Conservation (phyloP, 2,888 invertebrate genomes). For the Suillia variegata region DNA sequence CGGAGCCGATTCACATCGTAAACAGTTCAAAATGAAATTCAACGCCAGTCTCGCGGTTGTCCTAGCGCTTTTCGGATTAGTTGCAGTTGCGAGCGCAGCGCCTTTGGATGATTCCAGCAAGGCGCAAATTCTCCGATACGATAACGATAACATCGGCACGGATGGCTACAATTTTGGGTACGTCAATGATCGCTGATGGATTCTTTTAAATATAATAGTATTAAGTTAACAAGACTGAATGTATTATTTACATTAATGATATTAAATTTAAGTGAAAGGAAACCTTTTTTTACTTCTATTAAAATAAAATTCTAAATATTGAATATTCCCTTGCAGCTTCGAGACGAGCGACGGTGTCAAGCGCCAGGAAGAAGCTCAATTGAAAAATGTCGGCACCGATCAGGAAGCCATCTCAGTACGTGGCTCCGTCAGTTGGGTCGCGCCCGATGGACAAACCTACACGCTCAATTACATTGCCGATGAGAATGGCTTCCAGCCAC, state of each 20-base stretch:
- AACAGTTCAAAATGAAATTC: constrained; percentile 42
- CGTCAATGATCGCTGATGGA: constrained; percentile 26
- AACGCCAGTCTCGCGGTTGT: constrained; percentile 39
- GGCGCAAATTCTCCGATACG: constrained; percentile 67
- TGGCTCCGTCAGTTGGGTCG: constrained; percentile 61
- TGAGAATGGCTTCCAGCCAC: constrained; percentile 65
- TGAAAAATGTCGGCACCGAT: constrained; percentile 61
- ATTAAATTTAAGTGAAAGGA: too few relatives aligned
- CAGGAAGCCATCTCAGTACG: constrained; percentile 60
- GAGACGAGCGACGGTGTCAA: constrained; percentile 62
- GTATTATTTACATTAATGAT: too few relatives aligned
- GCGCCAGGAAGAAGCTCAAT: constrained; percentile 58
- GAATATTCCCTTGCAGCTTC: constrained; percentile 32
- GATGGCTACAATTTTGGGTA: constrained; percentile 53
- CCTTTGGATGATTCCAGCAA: constrained; percentile 58
- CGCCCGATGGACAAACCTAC: constrained; percentile 63
- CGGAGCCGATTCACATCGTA: not conserved
- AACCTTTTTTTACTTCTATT: too few relatives aligned
- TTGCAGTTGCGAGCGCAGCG: constrained; percentile 38
- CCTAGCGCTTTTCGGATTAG: constrained; percentile 30
- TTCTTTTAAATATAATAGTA: too few relatives aligned
- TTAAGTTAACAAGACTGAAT: too few relatives aligned
- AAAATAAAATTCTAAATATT: too few relatives aligned
- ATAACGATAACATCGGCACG: constrained; percentile 61
- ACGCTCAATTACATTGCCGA: constrained; percentile 63